Conservation (phyloP, 2,888 invertebrate species). For the Gisinianus flammeolus region DNA sequence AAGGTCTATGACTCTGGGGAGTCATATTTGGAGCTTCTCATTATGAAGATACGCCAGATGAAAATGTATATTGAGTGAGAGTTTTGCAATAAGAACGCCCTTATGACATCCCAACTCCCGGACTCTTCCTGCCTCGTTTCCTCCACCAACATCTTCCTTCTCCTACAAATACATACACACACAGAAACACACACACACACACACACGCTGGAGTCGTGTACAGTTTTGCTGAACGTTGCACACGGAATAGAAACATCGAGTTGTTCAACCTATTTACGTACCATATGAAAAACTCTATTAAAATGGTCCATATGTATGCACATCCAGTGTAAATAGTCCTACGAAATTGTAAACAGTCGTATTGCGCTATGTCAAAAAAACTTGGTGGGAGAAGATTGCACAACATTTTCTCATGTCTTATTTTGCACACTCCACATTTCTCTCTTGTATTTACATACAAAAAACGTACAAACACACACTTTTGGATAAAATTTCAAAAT, state of each 20-base stretch:
- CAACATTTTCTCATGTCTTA: too few species aligned
- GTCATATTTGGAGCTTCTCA: slow-evolving; percentile 57
- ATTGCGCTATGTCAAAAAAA: too few species aligned
- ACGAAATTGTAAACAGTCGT: too few species aligned
- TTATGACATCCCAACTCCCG: slow-evolving; percentile 33
- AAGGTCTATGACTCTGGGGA: slow-evolving; percentile 48
- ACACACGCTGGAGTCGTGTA: neutral
- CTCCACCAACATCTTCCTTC: neutral
- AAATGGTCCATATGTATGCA: too few species aligned
- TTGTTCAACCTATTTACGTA: neutral
- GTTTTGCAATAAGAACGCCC: slow-evolving; percentile 44
- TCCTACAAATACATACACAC: neutral
- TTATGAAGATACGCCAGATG: slow-evolving; percentile 53
- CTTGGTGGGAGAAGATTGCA: too few species aligned
- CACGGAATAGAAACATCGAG: neutral
- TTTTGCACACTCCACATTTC: too few species aligned
- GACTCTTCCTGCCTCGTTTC: slow-evolving; percentile 20
- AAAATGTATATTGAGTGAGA: slow-evolving; percentile 57
- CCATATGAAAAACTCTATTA: neutral
- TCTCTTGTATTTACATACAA: too few species aligned
- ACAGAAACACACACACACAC: neutral
- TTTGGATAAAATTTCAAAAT: too few species aligned
- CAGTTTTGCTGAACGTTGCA: neutral
- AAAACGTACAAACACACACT: too few species aligned
- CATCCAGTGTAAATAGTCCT: too few species aligned